These are phyloP conservation scores for Bilobella aurantiaca DNA, from an alignment of 1,140 invertebrate genomes.

Conservation along the genomic window DNA sequence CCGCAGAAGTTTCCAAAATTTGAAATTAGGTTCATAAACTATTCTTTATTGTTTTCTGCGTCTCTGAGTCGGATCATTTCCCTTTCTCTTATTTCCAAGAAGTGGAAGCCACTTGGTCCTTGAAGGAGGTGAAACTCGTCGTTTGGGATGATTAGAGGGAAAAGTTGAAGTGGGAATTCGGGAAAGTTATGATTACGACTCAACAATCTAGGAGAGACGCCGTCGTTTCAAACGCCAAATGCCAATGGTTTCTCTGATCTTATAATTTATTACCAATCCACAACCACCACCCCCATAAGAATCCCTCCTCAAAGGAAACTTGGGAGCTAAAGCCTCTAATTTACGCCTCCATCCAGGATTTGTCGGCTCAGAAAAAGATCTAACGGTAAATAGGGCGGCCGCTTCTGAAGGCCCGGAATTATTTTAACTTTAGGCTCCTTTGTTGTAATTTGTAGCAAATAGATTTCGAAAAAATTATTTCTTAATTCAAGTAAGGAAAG, in stretches of 20 bases:
- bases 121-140: background rate
- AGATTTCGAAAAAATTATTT: too few relatives aligned
- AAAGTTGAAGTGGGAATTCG: background rate
- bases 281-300: background rate
- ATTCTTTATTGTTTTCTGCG: background rate
- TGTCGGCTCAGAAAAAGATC: background rate
- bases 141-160: background rate
- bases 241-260: background rate
- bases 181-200: background rate
- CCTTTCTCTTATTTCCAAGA: constrained; percentile 6
- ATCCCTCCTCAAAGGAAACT: background rate
- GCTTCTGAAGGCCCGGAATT: too few relatives aligned
- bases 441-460: too few relatives aligned
- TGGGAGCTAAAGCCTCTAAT: background rate
- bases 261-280: background rate
- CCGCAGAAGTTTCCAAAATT: constrained; percentile 30
- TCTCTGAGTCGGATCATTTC: background rate
- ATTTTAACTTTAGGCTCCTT: too few relatives aligned
- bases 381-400: too few relatives aligned
- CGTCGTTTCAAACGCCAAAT: background rate
- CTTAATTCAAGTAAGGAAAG: too few relatives aligned
- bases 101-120: background rate
- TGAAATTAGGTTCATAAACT: constrained; percentile 4
- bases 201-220: background rate
- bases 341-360: background rate